Base-by-base conservation (phyloP, 92 coral and sea anemone species). In the Porites rus region DNA sequence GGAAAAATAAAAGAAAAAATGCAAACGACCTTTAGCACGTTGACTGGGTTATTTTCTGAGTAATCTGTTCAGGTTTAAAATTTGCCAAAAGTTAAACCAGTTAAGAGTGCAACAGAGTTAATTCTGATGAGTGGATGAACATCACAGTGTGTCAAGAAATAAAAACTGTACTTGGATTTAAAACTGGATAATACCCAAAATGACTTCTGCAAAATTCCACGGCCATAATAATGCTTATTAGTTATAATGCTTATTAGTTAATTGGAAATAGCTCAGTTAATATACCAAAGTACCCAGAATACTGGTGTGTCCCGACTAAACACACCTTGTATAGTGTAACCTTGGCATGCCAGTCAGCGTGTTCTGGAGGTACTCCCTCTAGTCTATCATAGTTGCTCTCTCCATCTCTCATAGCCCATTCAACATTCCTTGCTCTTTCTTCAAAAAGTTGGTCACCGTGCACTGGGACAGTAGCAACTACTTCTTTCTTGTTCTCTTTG, bases 271-370 rank as follows among this genome's bases (percentile, higher is more conserved):
- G 1, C 38, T 28, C 38, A 28, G 38, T 28, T 28, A 28, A 28
- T 62, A 1, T 3, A 70, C 28, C 2, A 66, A 70, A 70, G 22
- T 18, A 70, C 59, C 12, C 59, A 11, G 59, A 14, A 70, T 25
- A 70, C 50, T 70, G 38, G 38, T 28, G 1, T 28, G 38, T 28
- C 2, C 1, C 1, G 1, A 28, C 1, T 28, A 28, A 28, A 65
- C 71, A 38, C n/a, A 87, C 91, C 91, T 81, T 65, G 63, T 91
- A 91, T 31, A 87, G 71, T 21, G 86, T 91, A 12, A 82, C 75
- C 67, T 87, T 91, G 18, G 93, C 93, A 77, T 90, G 93, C 93
- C 93, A 90, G 43, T 87, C 93, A 16, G 91, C 91, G 77, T 82
- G 84, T 65, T 91, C 94, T 3, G 94, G 60, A 20, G 62, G 24